phyloP scores from a whole-genome alignment of 2,888 invertebrate genomes.

The Coremacera marginata region DNA sequence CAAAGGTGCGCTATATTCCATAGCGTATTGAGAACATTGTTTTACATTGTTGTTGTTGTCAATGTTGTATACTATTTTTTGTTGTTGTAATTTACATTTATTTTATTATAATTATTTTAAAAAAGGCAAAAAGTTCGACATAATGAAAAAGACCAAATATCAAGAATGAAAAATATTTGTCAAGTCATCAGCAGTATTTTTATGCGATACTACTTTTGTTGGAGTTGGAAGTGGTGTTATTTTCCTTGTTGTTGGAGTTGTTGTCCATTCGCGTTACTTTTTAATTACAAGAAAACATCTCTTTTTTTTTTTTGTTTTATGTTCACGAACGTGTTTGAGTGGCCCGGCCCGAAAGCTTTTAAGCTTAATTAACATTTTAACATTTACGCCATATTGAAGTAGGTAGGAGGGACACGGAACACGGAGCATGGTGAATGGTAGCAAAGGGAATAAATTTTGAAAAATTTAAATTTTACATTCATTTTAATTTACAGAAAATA shows the following conservation, averaged over 20 bases:
- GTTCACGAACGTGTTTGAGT: constrained; percentile 15
- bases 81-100: not conserved
- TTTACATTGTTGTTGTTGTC: not conserved
- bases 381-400: not conserved
- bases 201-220: constrained; percentile 18
- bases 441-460: constrained; percentile 1
- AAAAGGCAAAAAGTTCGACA: not conserved
- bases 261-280: constrained; percentile 46
- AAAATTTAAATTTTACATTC: constrained; percentile 21
- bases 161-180: constrained; percentile 57
- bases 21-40: not conserved
- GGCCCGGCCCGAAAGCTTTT: constrained; percentile 18
- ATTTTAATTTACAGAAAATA: not conserved
- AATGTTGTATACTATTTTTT: not conserved
- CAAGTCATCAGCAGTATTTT: constrained; percentile 54
- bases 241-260: constrained; percentile 43
- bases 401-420: no score
- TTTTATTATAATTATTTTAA: constrained; percentile 1
- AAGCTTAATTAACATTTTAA: constrained; percentile 35
- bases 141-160: constrained; percentile 10
- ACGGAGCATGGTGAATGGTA: not conserved
- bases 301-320: not conserved
- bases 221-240: constrained; percentile 39
- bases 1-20: not conserved
- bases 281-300: constrained; percentile 40